Base-by-base conservation (phyloP, 2,888 invertebrate species). In the Meganola albula region DNA sequence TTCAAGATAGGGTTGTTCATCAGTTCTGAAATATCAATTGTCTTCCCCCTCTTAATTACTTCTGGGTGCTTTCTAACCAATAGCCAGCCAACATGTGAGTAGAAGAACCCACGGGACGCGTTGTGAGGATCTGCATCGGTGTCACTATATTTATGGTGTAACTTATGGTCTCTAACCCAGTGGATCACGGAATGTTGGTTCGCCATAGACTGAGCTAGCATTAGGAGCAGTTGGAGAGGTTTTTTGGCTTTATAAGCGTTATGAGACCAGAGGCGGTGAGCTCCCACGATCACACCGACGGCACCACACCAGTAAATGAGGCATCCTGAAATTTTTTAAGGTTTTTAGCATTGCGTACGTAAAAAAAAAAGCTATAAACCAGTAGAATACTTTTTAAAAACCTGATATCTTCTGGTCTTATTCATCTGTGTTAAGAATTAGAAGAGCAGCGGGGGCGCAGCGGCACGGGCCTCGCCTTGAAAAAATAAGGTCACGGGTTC, bases 51-150 rank as follows among this genome's bases (percentile, higher is more conserved):
- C 16, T 71, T 79, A 45, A 79, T 89, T 8, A 94, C 91, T 41
- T 92, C 90, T 0, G 91, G 91, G 56, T 94, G 94, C 63, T 93
- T 93, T 37, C 88, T 87, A 48, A 89, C 88, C 36, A 94, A 57
- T 20, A 95, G 70, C 95, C 95, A 95, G 4, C 95, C 95, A 31
- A 94, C 80, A 67, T 95, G 95, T 0, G 94, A 86, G 71, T 93
- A 95, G 83, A 94, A 94, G 75, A 95, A 93, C 1, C 95, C 95
- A 11, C 93, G 78, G 3, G 60, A 92, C 92, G 63, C 93, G 92
- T n/a, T n/a, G n/a, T n/a, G n/a, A n/a, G n/a, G n/a, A n/a, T n/a
- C n/a, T n/a, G n/a, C n/a, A n/a, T n/a, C 0, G 93, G 93, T 93
- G 58, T 93, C 92, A 36, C 89, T 90, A 77, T 88, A 93, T 59